Conservation (phyloP, 2,888 invertebrate species). For the Anthoptus insignis region DNA sequence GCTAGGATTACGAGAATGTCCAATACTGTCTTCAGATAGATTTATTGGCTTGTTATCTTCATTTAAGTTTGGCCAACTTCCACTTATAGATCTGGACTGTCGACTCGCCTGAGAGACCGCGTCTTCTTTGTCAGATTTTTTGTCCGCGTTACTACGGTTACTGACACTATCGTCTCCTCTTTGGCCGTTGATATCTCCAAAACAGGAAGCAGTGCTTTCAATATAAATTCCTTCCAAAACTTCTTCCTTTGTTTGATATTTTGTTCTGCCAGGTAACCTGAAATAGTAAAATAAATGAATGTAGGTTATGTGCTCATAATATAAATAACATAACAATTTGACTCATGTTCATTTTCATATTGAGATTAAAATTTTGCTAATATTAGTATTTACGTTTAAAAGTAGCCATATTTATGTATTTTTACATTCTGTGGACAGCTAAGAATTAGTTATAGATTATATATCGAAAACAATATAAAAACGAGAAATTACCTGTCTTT, state of each 20-base stretch:
- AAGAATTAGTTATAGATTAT: not conserved
- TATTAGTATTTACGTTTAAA: no score
- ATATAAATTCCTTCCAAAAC: conserved; percentile 83
- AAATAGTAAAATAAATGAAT: not conserved
- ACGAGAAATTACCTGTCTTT: conserved; percentile 92
- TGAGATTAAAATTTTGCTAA: no score
- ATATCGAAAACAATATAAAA: no score
- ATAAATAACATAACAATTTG: no score
- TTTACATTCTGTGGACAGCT: no score
- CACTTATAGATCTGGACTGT: conserved; percentile 74
- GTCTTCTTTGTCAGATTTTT: conserved; percentile 72
- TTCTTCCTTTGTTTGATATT: conserved; percentile 84
- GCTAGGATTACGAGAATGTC: conserved; percentile 82
- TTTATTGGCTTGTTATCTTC: conserved; percentile 77
- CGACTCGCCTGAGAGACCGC: conserved; percentile 68
- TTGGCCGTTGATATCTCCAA: conserved; percentile 81
- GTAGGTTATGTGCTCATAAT: no score
- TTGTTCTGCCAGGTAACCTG: conserved; percentile 82
- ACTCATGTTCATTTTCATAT: no score
- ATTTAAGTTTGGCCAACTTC: conserved; percentile 81
- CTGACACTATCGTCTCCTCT: conserved; percentile 63
- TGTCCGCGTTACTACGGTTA: conserved; percentile 45
- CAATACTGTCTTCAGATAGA: conserved; percentile 81
- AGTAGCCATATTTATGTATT: no score
- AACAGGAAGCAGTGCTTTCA: conserved; percentile 83